Evolutionary conservation across 2,113 vertebrate species (phyloP).

Genomic region (Oryzias celebensis): DNA sequence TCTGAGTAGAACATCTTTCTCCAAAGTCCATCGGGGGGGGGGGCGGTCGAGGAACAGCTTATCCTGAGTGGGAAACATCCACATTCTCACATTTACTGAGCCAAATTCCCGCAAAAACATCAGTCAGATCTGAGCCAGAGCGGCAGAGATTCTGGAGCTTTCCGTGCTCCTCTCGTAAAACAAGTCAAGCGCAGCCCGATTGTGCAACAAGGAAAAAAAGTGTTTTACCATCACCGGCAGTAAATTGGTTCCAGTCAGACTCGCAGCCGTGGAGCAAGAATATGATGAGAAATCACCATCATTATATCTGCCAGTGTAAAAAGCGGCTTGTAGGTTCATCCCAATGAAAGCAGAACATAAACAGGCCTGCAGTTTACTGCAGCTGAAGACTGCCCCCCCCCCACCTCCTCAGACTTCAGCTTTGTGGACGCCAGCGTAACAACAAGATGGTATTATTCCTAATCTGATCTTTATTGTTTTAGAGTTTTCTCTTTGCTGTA

Average conservation of each 20-base stretch:
- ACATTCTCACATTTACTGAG: slow-evolving; percentile 65
- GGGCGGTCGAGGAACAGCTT: slow-evolving; percentile 12
- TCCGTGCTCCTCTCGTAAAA: slow-evolving; percentile 59
- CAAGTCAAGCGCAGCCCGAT: slow-evolving; percentile 61
- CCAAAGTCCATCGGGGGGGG: slow-evolving; percentile 20
- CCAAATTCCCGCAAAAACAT: slow-evolving; percentile 33
- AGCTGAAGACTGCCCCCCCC: slow-evolving; percentile 15
- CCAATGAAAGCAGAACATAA: slow-evolving; percentile 26
- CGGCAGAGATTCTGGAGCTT: slow-evolving; percentile 27
- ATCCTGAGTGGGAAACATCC: slow-evolving; percentile 38
- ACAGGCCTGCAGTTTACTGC: slow-evolving; percentile 36
- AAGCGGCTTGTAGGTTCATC: neutral
- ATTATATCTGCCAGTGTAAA: slow-evolving; percentile 25
- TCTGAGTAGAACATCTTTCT: slow-evolving; percentile 3
- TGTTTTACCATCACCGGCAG: slow-evolving; percentile 48
- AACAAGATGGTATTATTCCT: too few relatives aligned
- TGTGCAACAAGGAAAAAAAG: slow-evolving; percentile 58
- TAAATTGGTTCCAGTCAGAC: slow-evolving; percentile 33
- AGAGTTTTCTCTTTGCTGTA: too few relatives aligned
- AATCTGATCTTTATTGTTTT: too few relatives aligned
- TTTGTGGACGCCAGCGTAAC: too few relatives aligned
- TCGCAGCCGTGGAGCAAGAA: slow-evolving; percentile 30
- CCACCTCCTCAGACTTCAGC: slow-evolving; percentile 3
- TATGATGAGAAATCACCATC: slow-evolving; percentile 39
- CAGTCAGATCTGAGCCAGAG: slow-evolving; percentile 29